Percentiles rank a stretch among this genome's conserved stretches.
phyloP scores from a whole-genome alignment of 2,113 vertebrate species.

The Lepisosteus osseus region DNA sequence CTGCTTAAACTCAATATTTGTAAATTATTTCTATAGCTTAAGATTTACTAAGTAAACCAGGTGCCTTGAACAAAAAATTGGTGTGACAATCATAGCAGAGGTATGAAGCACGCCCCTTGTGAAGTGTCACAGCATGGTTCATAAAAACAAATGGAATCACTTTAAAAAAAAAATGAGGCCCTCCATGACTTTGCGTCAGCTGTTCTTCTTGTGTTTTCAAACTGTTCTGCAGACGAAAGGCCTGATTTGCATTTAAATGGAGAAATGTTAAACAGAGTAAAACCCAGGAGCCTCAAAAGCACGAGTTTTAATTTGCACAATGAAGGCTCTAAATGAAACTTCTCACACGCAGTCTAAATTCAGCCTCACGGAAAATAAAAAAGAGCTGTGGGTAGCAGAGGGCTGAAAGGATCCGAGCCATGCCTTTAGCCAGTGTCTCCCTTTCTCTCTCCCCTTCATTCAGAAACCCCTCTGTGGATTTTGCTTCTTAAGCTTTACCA shows the following conservation, averaged over 20 bases:
- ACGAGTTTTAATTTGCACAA: conserved; percentile 6
- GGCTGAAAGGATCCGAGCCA: conserved; percentile 12
- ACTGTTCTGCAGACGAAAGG: conserved; percentile 51
- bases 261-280: conserved; percentile 25
- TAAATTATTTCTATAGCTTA: no score
- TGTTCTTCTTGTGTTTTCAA: conserved; percentile 51
- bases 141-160: neutral
- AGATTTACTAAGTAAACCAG: no score
- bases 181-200: conserved; percentile 41
- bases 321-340: neutral
- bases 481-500: neutral
- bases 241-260: conserved; percentile 68
- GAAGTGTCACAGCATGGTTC: neutral
- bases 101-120: neutral
- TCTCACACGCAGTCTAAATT: neutral
- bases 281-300: conserved; percentile 10
- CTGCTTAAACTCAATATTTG: no score
- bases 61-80: no score
- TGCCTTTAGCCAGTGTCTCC: no score
- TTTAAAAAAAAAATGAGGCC: conserved; percentile 19
- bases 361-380: conserved; percentile 5
- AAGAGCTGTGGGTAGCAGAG: conserved; percentile 16
- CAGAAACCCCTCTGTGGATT: neutral
- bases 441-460: neutral
- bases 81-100: no score